Conservation (phyloP, 2,888 invertebrate species). For the Limnephilus rhombicus region DNA sequence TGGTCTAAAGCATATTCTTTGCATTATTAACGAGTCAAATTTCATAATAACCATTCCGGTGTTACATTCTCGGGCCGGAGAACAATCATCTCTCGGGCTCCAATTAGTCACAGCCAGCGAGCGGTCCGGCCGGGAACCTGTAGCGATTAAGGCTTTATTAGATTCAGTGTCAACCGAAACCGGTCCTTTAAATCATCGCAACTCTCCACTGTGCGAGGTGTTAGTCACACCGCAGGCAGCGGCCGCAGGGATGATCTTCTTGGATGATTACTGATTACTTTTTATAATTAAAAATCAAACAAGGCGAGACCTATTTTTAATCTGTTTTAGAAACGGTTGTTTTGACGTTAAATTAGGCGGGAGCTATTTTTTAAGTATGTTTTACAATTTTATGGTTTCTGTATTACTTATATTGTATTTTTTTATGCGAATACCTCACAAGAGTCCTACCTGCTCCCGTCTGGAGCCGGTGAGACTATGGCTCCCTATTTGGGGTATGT, state of each 20-base stretch:
- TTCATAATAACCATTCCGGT: constrained; percentile 29
- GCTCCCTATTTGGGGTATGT: too few species aligned
- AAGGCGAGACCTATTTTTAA: neutral
- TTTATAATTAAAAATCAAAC: neutral
- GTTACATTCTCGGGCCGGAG: constrained; percentile 10
- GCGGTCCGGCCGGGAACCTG: constrained; percentile 43
- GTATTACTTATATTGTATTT: neutral
- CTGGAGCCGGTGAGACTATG: too few species aligned
- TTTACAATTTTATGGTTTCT: neutral
- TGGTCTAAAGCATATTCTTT: neutral
- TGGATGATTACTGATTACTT: neutral
- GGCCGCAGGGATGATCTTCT: neutral
- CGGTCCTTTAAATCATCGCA: constrained; percentile 60
- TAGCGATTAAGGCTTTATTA: constrained; percentile 55
- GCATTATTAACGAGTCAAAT: constrained; percentile 31
- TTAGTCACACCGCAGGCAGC: constrained; percentile 2
- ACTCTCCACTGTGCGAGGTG: neutral
- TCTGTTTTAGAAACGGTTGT: neutral
- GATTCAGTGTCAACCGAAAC: constrained; percentile 57
- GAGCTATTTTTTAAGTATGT: neutral
- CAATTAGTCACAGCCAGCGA: constrained; percentile 55
- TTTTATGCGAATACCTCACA: too few species aligned
- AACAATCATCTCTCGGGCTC: constrained; percentile 37
- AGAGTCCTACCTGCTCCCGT: too few species aligned
- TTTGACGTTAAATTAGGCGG: neutral